Percentiles rank a stretch among this genome's conserved stretches.
phyloP scores from a whole-genome alignment of 2,113 vertebrate genomes.

The Crocuta crocuta region DNA sequence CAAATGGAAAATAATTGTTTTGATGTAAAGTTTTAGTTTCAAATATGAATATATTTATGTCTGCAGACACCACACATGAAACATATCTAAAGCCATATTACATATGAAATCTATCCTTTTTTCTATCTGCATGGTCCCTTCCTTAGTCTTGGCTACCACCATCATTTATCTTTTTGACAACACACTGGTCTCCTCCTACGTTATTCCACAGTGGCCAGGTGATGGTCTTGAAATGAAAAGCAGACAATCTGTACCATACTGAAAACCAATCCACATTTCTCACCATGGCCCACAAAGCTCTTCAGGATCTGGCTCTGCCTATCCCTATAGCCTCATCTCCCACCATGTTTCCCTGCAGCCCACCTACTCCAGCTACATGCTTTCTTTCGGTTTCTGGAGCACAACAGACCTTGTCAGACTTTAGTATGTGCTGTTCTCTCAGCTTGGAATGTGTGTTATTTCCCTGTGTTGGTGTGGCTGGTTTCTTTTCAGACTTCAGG shows the following conservation, averaged over 20 bases:
- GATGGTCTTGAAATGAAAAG: background rate
- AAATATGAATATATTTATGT: background rate
- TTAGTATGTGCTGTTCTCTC: background rate
- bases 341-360: background rate
- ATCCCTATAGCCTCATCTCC: background rate
- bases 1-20: background rate
- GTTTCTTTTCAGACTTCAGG: background rate
- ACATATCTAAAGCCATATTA: background rate
- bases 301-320: too few species aligned
- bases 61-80: background rate
- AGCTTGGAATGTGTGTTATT: background rate
- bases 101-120: background rate
- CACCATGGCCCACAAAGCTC: background rate
- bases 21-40: conserved; percentile 21
- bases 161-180: background rate
- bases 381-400: background rate
- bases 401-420: background rate
- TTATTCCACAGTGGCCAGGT: background rate
- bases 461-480: background rate
- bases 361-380: background rate
- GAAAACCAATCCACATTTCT: background rate
- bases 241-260: background rate
- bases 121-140: background rate
- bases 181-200: background rate
- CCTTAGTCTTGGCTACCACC: background rate